phyloP scores from a whole-genome alignment of 1,140 invertebrate species.

The Drosophila tristis region DNA sequence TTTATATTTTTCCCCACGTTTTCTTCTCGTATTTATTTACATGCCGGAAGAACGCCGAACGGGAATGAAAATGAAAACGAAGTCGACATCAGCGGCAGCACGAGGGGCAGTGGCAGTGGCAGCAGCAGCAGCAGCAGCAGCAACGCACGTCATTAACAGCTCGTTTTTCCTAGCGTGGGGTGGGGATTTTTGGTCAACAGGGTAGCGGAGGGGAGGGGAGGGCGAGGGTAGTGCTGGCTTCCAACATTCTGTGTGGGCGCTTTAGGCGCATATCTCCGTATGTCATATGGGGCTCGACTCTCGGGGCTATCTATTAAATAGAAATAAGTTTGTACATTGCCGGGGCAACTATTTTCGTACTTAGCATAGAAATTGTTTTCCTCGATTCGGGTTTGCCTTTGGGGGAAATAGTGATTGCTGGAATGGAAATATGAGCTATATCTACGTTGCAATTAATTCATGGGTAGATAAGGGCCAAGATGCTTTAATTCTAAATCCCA shows the following conservation, averaged over 20 bases:
- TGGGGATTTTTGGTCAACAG: background rate
- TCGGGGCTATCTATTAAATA: conserved; percentile 47
- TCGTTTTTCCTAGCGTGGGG: conserved; percentile 41
- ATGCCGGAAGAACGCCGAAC: conserved; percentile 74
- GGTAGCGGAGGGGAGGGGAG: background rate
- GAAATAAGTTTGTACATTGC: conserved; percentile 57
- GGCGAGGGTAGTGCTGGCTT: conserved; percentile 16
- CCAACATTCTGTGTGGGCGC: conserved; percentile 33
- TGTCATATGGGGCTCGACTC: conserved; percentile 55
- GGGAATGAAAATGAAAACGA: conserved; percentile 40
- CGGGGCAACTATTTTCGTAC: conserved; percentile 59
- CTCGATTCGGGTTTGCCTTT: conserved; percentile 11
- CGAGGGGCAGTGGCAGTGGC: too few relatives aligned
- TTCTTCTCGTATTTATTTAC: conserved; percentile 75
- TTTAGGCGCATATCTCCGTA: conserved; percentile 36
- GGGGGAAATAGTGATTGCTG: conserved; percentile 4
- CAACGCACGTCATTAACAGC: conserved; percentile 75
- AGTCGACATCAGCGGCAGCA: conserved; percentile 7
- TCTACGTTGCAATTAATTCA: background rate
- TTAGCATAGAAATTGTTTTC: conserved; percentile 34
- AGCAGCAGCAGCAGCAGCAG: conserved; percentile 23
- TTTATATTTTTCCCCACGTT: conserved; percentile 42
- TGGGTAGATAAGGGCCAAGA: too few relatives aligned
- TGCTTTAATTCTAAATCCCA: too few relatives aligned
- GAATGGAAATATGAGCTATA: conserved; percentile 11